These are phyloP conservation scores for Hanleya hanleyi DNA, from an alignment of 2,888 invertebrate species.

Conservation along the genomic window DNA sequence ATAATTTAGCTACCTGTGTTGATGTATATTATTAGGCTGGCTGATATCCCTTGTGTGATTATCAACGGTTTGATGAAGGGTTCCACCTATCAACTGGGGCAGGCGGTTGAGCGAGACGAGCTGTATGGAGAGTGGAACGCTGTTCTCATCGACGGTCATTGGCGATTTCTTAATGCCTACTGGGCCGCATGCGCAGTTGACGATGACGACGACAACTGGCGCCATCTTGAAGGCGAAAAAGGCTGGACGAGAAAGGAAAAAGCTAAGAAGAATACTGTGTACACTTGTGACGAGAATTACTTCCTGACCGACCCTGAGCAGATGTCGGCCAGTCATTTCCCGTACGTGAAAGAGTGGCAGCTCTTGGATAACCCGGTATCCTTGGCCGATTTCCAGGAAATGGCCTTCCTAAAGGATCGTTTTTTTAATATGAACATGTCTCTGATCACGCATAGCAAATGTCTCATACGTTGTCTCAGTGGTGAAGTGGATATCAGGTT, in stretches of 20 bases:
- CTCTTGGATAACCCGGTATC: conserved; percentile 51
- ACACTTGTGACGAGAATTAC: conserved; percentile 64
- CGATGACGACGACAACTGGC: conserved; percentile 42
- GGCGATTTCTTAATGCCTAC: conserved; percentile 66
- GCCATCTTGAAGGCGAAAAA: background rate
- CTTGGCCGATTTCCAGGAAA: conserved; percentile 56
- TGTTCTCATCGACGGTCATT: conserved; percentile 58
- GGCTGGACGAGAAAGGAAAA: background rate
- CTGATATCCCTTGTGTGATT: conserved; percentile 57
- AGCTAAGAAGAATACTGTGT: conserved; percentile 40
- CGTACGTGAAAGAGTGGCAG: conserved; percentile 61
- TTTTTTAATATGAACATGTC: conserved; percentile 62
- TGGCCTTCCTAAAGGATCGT: conserved; percentile 64
- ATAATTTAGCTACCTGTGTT: too few species aligned
- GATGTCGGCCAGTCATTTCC: conserved; percentile 61
- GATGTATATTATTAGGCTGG: too few species aligned
- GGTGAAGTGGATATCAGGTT: conserved; percentile 61
- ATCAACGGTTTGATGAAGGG: conserved; percentile 63
- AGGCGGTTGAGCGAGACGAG: conserved; percentile 45
- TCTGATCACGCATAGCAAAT: conserved; percentile 49
- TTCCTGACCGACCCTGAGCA: conserved; percentile 67
- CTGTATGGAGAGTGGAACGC: conserved; percentile 69
- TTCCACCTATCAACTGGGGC: conserved; percentile 61
- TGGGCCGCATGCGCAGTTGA: conserved; percentile 60
- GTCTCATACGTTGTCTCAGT: conserved; percentile 48